Percentiles rank a stretch among this genome's conserved stretches.
These are phyloP conservation scores for Eupithecia inturbata DNA, from an alignment of 2,888 invertebrate species.

Conservation along the genomic window DNA sequence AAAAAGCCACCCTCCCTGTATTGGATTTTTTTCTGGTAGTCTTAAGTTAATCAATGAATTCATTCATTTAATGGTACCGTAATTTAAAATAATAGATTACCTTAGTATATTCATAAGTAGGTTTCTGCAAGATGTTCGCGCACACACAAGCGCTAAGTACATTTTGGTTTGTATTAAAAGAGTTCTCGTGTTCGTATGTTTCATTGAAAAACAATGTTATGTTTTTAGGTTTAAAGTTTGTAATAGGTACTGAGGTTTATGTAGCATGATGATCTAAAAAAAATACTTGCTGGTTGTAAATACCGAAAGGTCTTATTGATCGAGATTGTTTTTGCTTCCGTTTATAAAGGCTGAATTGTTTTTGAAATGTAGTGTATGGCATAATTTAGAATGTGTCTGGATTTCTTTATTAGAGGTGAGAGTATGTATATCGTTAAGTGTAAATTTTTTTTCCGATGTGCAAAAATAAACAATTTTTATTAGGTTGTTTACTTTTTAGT, in stretches of 20 bases:
- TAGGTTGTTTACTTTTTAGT: not conserved
- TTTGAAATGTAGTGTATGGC: not conserved
- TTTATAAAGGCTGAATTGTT: not conserved
- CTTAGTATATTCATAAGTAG: not conserved
- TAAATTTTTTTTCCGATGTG: not conserved
- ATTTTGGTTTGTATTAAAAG: not conserved
- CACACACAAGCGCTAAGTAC: not conserved
- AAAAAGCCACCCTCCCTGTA: too few species aligned
- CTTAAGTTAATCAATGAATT: not conserved
- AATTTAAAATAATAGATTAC: not conserved
- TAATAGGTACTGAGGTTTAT: not conserved
- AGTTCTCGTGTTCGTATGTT: not conserved
- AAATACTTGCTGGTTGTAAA: too few species aligned
- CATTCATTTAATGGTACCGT: not conserved
- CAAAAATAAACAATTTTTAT: not conserved
- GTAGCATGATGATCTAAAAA: constrained; percentile 4
- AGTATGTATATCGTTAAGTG: not conserved
- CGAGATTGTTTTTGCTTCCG: not conserved
- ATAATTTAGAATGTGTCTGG: not conserved
- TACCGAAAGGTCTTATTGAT: not conserved
- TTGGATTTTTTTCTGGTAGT: not conserved
- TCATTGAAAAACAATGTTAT: not conserved
- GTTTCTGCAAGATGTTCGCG: not conserved
- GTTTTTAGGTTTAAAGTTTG: not conserved
- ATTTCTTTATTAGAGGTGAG: not conserved